A percentile compares a stretch with the other conserved stretches of the same genome.
Conservation (phyloP, 2,888 invertebrate genomes). For the Esperia sulphurella region DNA sequence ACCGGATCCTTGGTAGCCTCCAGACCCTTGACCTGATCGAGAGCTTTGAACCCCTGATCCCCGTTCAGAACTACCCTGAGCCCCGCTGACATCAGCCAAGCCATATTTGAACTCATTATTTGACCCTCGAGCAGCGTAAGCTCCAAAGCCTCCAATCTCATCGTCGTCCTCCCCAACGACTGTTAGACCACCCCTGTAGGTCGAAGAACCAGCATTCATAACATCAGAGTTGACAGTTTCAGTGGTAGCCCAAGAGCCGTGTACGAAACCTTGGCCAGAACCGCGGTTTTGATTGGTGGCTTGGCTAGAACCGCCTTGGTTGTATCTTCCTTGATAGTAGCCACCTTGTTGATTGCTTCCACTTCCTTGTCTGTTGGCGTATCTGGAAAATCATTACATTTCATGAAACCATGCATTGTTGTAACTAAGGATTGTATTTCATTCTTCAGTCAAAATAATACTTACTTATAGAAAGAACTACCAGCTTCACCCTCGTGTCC, state of each 20-base stretch:
- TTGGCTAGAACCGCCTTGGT: not conserved
- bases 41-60: not conserved
- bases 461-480: constrained; percentile 67
- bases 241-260: constrained; percentile 65
- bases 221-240: constrained; percentile 70
- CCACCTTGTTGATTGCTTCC: constrained; percentile 18
- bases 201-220: constrained; percentile 60
- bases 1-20: constrained; percentile 19
- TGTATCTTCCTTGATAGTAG: constrained; percentile 4
- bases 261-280: constrained; percentile 49
- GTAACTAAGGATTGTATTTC: not conserved
- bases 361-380: constrained; percentile 5
- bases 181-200: constrained; percentile 50
- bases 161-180: constrained; percentile 64
- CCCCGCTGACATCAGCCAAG: constrained; percentile 55
- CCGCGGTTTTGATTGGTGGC: constrained; percentile 16
- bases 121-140: constrained; percentile 54
- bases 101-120: constrained; percentile 66
- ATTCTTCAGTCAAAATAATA: constrained; percentile 9
- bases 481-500: constrained; percentile 69
- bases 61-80: constrained; percentile 20
- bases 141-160: constrained; percentile 60
- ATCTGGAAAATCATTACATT: not conserved
- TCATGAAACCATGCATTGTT: no score
- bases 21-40: constrained; percentile 7